Conservation (phyloP, 2,888 invertebrate species). For the Spilosoma lubricipeda region DNA sequence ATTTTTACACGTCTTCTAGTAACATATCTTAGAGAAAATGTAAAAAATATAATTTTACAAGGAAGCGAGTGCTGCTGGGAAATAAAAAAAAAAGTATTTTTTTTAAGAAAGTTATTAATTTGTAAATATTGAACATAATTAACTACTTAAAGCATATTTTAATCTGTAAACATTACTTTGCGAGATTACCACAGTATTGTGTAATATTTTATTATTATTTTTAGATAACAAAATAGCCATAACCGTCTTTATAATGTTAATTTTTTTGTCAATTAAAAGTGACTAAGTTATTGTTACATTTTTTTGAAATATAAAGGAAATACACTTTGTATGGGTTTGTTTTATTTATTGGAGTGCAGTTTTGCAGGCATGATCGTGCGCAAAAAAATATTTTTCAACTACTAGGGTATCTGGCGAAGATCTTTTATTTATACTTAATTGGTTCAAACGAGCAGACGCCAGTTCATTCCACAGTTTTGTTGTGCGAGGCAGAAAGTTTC, state of each 20-base stretch:
- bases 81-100: constrained; percentile 22
- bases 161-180: constrained; percentile 51
- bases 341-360: constrained; percentile 54
- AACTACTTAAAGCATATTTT: constrained; percentile 50
- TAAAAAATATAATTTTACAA: constrained; percentile 2
- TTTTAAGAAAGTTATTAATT: constrained; percentile 48
- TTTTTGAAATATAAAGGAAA: constrained; percentile 80
- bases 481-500: no score
- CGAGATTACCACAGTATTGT: constrained; percentile 75
- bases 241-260: constrained; percentile 74
- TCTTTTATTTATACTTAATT: no score
- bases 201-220: constrained; percentile 59
- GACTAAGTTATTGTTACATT: constrained; percentile 84
- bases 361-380: no score
- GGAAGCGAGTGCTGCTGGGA: constrained; percentile 2
- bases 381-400: no score
- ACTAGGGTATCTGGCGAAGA: no score
- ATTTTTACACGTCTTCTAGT: background rate
- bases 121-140: constrained; percentile 54
- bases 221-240: constrained; percentile 73
- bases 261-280: constrained; percentile 74
- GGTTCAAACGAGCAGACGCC: no score
- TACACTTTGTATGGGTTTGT: constrained; percentile 73
- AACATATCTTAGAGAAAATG: constrained; percentile 11
- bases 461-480: no score